phyloP scores from a whole-genome alignment of 2,888 invertebrate species.

The Acronicta psi region DNA sequence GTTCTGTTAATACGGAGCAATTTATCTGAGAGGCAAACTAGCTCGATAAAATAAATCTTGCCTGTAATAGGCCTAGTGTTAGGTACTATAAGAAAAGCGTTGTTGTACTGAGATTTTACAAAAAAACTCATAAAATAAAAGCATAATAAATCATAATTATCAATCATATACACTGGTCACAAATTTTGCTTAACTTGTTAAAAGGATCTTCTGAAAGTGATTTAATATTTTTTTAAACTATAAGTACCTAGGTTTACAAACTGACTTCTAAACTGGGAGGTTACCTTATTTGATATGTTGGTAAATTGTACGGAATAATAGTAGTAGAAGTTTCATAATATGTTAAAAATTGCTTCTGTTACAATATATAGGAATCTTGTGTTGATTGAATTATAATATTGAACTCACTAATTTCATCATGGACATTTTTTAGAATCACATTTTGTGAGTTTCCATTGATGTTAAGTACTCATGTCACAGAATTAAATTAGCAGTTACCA shows the following conservation, averaged over 20 bases:
- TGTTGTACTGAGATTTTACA: background rate
- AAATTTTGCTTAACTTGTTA: background rate
- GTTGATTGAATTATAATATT: slow-evolving; percentile 48
- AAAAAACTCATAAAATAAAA: background rate
- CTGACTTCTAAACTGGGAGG: slow-evolving; percentile 56
- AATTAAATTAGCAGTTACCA: slow-evolving; percentile 63
- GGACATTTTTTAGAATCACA: background rate
- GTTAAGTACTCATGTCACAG: slow-evolving; percentile 31
- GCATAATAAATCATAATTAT: too few relatives aligned
- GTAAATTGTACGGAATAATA: slow-evolving; percentile 69
- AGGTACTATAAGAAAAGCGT: slow-evolving; percentile 22
- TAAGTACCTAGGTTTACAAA: slow-evolving; percentile 10
- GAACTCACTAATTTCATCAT: slow-evolving; percentile 38
- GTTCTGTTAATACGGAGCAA: slow-evolving; percentile 2
- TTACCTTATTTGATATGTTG: slow-evolving; percentile 78
- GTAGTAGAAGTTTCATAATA: slow-evolving; percentile 65
- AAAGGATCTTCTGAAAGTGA: background rate
- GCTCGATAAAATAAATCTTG: slow-evolving; percentile 12
- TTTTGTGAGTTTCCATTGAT: background rate
- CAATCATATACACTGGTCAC: too few relatives aligned
- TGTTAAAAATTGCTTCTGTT: slow-evolving; percentile 72
- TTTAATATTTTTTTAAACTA: background rate
- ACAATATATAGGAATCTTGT: slow-evolving; percentile 54
- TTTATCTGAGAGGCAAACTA: slow-evolving; percentile 22
- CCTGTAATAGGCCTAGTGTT: slow-evolving; percentile 23